Evolutionary conservation across 1,140 invertebrate species (phyloP), one percentile per base, ranked within the genome.

Genomic region (Drosophila ficusphila): DNA sequence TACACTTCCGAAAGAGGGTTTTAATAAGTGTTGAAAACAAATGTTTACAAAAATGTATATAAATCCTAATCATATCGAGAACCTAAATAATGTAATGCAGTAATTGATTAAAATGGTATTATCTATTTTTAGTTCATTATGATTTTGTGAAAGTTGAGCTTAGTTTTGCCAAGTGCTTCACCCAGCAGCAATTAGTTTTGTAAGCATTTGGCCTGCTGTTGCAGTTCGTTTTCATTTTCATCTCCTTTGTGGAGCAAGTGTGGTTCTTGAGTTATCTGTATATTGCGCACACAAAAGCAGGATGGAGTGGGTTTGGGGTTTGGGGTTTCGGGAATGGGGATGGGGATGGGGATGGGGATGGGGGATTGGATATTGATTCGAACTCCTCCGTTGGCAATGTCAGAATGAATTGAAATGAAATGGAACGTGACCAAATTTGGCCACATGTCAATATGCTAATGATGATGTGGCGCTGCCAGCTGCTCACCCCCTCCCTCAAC

Each of bases 371-470:
- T 86, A 86, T 76, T 86, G 76, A 85, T 86, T 86, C 77, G 51
- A 86, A 65, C 65, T 76, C 56, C 65, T 76, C 56, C 48, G 54
- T 60, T 67, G 42, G 65, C 54, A 75, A 51, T 79, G 76, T 68
- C 57, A 51, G 68, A 81, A 73, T 81, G 72, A 74, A 76, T 86
- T 67, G 82, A 88, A 82, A 88, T 88, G 77, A 88, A 88, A 78
- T 88, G 82, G 74, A 88, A 88, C 82, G 82, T 88, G 82, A 88
- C 83, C 82, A 70, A 88, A 78, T 88, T 82, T 75, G 78, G 82
- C 82, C 82, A 88, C 82, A 88, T 88, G 78, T 88, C 82, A 86
- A 86, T 88, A 86, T 88, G 82, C 82, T 88, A 86, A 86, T 86
- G 82, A 86, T 81, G 48, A 52, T 67, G 61, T 72, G 65, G 27